Conservation (phyloP, 2,797 vertebrate species). For the Tokudaia tokunoshimensis region DNA sequence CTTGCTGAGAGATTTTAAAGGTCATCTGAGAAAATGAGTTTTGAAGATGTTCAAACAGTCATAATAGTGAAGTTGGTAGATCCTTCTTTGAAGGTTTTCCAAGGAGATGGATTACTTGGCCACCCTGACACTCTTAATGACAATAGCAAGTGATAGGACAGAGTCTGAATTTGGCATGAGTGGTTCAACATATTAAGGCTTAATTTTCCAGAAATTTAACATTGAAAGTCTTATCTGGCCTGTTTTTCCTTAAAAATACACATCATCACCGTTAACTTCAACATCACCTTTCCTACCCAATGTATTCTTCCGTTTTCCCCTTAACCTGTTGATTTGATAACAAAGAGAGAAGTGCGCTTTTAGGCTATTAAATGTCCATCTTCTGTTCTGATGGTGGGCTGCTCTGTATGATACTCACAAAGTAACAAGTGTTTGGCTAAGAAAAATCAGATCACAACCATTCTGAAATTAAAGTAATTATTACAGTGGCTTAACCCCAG, state of each 20-base stretch:
- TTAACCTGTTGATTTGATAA: slow-evolving; percentile 35
- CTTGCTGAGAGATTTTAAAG: slow-evolving; percentile 70
- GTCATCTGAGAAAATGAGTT: slow-evolving; percentile 68
- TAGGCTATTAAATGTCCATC: background rate
- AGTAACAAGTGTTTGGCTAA: background rate
- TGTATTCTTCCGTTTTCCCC: background rate
- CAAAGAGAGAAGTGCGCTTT: background rate
- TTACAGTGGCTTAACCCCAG: background rate
- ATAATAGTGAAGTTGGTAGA: slow-evolving; percentile 62
- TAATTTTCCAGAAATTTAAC: slow-evolving; percentile 35
- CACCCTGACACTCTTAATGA: slow-evolving; percentile 57
- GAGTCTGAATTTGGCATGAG: slow-evolving; percentile 53
- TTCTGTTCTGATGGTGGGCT: background rate
- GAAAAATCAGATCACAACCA: background rate
- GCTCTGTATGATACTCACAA: background rate
- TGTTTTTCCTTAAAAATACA: slow-evolving; percentile 37
- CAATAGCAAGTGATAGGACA: slow-evolving; percentile 21
- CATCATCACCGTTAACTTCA: background rate
- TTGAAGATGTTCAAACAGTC: slow-evolving; percentile 72
- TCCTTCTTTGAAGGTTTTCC: slow-evolving; percentile 75
- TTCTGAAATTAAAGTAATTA: background rate
- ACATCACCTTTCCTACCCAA: background rate
- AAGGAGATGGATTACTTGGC: slow-evolving; percentile 69
- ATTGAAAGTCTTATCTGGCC: background rate
- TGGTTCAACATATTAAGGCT: background rate